A percentile compares a stretch with the other conserved stretches of the same genome.
Evolutionary conservation across 2,888 invertebrate genomes (phyloP).

Genomic region (Crocallis elinguaria): DNA sequence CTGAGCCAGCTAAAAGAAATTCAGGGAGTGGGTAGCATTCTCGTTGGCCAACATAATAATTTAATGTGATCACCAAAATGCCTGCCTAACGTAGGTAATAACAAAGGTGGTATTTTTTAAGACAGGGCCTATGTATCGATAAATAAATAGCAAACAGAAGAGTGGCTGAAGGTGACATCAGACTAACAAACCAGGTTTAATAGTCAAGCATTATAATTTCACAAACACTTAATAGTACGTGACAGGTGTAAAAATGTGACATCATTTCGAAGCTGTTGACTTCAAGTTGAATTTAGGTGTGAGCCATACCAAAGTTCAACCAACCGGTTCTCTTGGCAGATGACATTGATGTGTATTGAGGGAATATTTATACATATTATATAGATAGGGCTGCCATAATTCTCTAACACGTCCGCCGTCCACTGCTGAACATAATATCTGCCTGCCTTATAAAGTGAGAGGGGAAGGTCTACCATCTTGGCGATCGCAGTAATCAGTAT

Average conservation of each 20-base stretch:
- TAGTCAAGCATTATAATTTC: background rate
- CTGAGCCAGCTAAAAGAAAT: too few species aligned
- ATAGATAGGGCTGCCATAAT: too few species aligned
- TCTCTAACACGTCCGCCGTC: too few species aligned
- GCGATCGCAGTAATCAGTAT: too few species aligned
- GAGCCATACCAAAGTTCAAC: conserved; percentile 22
- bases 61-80: too few species aligned
- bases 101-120: background rate
- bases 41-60: too few species aligned
- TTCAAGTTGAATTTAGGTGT: conserved; percentile 36
- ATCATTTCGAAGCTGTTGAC: conserved; percentile 31
- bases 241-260: conserved; percentile 36
- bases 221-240: background rate
- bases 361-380: background rate
- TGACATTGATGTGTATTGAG: background rate
- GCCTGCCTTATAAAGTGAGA: too few species aligned
- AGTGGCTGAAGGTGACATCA: conserved; percentile 6
- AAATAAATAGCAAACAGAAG: background rate
- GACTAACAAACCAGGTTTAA: background rate
- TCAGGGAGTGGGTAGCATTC: too few species aligned
- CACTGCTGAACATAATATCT: too few species aligned
- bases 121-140: too few species aligned
- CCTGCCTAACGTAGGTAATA: too few species aligned
- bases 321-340: conserved; percentile 24
- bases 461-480: too few species aligned